Percentiles rank a stretch among this genome's conserved stretches.
Evolutionary conservation across 1,140 invertebrate species (phyloP).

Genomic region (Drosophila neocordata): DNA sequence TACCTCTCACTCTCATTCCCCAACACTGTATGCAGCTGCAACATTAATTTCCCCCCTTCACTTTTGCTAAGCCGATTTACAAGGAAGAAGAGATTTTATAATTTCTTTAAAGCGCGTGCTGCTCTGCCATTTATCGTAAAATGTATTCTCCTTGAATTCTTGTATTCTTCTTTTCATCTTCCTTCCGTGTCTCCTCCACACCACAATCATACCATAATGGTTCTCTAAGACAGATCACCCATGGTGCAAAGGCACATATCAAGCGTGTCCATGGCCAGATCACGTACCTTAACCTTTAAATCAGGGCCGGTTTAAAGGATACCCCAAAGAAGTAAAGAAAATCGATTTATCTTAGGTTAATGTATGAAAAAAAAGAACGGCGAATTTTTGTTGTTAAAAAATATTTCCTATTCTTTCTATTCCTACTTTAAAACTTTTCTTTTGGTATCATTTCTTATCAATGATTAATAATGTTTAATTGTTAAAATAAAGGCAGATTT

Average conservation of each 20-base stretch:
- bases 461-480: too few species aligned
- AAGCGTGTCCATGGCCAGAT: conserved; percentile 13
- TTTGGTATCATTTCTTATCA: too few species aligned
- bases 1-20: not conserved
- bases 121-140: conserved; percentile 43
- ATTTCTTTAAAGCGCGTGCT: conserved; percentile 61
- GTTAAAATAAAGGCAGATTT: too few species aligned
- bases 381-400: too few species aligned
- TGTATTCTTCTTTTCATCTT: conserved; percentile 20
- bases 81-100: conserved; percentile 6
- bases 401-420: too few species aligned
- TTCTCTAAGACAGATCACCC: conserved; percentile 37
- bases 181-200: conserved; percentile 7
- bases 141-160: conserved; percentile 26
- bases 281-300: not conserved
- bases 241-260: conserved; percentile 18
- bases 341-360: too few species aligned
- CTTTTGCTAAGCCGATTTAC: conserved; percentile 45
- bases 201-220: conserved; percentile 16
- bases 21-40: conserved; percentile 20
- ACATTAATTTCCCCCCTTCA: conserved; percentile 32
- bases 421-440: too few species aligned
- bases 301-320: not conserved
- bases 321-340: not conserved
- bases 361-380: too few species aligned